Conservation (phyloP, 2,888 invertebrate genomes). For the Ditula angustiorana region DNA sequence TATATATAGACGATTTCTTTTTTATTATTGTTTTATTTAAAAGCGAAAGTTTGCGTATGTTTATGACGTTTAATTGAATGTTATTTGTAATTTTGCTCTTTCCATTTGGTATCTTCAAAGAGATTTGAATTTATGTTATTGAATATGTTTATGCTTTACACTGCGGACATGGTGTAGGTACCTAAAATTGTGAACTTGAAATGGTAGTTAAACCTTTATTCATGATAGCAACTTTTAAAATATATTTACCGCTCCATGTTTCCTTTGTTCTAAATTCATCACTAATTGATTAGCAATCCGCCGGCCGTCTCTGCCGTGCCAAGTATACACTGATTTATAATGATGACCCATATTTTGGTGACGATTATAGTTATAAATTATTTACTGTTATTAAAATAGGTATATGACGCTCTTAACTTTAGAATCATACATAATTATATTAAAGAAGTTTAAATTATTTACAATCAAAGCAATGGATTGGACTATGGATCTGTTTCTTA, state of each 20-base stretch:
- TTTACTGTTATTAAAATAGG: not conserved
- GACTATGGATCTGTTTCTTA: too few relatives aligned
- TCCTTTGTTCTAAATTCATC: not conserved
- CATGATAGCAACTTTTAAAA: too few relatives aligned
- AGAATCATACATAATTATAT: too few relatives aligned
- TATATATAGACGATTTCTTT: constrained; percentile 60
- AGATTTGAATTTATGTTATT: not conserved
- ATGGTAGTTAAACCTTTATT: too few relatives aligned
- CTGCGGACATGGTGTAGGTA: not conserved
- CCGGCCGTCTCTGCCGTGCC: not conserved
- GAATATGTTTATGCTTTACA: not conserved
- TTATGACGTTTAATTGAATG: constrained; percentile 12
- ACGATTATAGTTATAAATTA: not conserved
- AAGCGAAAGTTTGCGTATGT: constrained; percentile 19
- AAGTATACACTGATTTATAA: not conserved
- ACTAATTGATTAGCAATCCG: not conserved
- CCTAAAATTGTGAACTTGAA: too few relatives aligned
- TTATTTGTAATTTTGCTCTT: constrained; percentile 24
- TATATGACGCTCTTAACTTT: too few relatives aligned
- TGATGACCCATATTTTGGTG: not conserved
- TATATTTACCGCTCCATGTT: not conserved
- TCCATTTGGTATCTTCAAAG: constrained; percentile 7
- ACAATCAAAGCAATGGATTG: too few relatives aligned
- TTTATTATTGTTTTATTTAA: constrained; percentile 47
- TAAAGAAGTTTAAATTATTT: too few relatives aligned